phyloP scores from a whole-genome alignment of 2,113 vertebrate genomes.

The Semnornis frantzii region DNA sequence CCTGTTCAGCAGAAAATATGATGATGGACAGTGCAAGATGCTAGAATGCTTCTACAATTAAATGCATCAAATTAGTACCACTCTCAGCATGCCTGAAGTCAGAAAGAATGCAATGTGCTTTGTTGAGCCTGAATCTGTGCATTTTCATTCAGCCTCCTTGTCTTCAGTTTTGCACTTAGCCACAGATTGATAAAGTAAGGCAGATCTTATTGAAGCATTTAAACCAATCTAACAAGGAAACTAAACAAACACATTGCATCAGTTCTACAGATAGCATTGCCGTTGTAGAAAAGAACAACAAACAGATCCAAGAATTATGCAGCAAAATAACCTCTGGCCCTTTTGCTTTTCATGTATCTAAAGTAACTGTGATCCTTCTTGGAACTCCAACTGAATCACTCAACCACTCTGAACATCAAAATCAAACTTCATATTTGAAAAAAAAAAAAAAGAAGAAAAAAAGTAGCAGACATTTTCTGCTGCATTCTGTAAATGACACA shows the following conservation, averaged over 20 bases:
- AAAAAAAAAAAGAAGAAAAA: not conserved
- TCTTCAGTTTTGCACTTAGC: not conserved
- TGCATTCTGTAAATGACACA: not conserved
- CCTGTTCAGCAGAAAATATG: not conserved
- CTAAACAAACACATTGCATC: constrained; percentile 1
- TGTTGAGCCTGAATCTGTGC: not conserved
- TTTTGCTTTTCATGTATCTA: not conserved
- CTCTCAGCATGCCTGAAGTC: not conserved
- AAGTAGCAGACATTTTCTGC: not conserved
- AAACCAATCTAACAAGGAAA: not conserved
- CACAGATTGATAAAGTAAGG: not conserved
- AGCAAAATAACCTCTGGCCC: not conserved
- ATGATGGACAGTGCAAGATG: not conserved
- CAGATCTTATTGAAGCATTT: not conserved
- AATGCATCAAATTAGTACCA: not conserved
- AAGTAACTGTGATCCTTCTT: not conserved
- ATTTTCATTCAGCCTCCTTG: not conserved
- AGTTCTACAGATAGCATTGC: not conserved
- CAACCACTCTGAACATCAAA: not conserved
- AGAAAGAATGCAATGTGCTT: not conserved
- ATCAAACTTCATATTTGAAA: not conserved
- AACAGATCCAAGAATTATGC: not conserved
- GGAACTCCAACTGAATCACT: not conserved
- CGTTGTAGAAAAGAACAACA: not conserved
- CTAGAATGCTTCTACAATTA: not conserved